A percentile compares a stretch with the other conserved stretches of the same genome.
These are phyloP conservation scores for Phocides pigmalion DNA, from an alignment of 1,140 invertebrate genomes.

Conservation along the genomic window DNA sequence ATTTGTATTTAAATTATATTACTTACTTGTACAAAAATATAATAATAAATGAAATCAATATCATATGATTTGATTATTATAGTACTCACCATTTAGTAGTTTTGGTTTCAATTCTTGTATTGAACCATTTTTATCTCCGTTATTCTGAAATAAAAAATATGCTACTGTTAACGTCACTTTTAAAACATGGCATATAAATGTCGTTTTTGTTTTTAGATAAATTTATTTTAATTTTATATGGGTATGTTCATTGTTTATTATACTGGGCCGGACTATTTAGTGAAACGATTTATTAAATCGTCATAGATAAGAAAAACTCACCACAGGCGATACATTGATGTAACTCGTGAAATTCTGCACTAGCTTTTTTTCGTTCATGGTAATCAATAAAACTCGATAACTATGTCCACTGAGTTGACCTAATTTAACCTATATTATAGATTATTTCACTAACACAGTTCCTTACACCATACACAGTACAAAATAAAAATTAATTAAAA, in stretches of 20 bases:
- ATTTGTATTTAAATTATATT: no score
- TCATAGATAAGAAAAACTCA: conserved; percentile 47
- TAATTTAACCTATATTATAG: conserved; percentile 52
- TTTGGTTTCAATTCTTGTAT: conserved; percentile 70
- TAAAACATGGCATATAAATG: no score
- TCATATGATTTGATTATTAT: neutral
- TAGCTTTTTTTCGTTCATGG: conserved; percentile 79
- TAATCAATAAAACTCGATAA: conserved; percentile 56
- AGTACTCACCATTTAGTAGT: conserved; percentile 68
- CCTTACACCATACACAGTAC: conserved; percentile 41
- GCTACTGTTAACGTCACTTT: neutral
- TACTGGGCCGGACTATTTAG: no score
- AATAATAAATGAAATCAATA: neutral
- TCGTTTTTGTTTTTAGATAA: no score
- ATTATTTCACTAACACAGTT: conserved; percentile 28
- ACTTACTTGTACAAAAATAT: no score
- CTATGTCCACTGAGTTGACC: conserved; percentile 55
- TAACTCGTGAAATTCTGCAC: conserved; percentile 77
- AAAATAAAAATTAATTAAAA: conserved; percentile 47
- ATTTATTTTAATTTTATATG: no score
- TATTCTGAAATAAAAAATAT: conserved; percentile 52
- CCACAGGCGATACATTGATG: conserved; percentile 71
- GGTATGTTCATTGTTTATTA: no score
- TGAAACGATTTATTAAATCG: neutral
- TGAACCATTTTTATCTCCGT: conserved; percentile 73